Conservation (phyloP, 2,888 invertebrate species). For the Parnassius apollo region DNA sequence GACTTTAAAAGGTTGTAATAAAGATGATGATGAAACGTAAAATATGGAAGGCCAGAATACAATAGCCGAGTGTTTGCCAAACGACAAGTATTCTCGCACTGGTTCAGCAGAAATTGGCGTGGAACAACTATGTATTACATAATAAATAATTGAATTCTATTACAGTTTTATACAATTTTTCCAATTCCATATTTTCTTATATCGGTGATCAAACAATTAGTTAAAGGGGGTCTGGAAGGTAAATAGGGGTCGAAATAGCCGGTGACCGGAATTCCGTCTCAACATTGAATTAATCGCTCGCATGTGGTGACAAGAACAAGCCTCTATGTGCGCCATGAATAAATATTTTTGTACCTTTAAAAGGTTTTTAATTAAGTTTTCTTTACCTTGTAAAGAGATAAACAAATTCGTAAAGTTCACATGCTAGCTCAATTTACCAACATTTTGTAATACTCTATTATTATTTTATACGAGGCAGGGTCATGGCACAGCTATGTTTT, state of each 20-base stretch:
- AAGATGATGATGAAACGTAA: no score
- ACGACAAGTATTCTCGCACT: no score
- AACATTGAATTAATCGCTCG: conserved; percentile 34
- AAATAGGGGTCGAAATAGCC: conserved; percentile 30
- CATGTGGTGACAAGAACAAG: conserved; percentile 18
- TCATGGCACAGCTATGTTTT: no score
- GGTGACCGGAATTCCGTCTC: conserved; percentile 36
- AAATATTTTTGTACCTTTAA: conserved; percentile 17
- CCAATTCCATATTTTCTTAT: conserved; percentile 16
- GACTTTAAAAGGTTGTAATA: no score
- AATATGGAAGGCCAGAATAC: no score
- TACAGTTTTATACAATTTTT: background rate
- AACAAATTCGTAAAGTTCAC: background rate
- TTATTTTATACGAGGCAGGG: no score
- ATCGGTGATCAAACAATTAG: conserved; percentile 15
- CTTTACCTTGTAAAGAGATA: conserved; percentile 1
- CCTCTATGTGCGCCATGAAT: conserved; percentile 17
- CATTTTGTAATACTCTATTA: no score
- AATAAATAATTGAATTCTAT: no score
- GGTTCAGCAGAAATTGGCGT: no score
- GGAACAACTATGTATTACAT: no score
- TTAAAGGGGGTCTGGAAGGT: conserved; percentile 21
- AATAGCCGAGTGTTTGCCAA: no score
- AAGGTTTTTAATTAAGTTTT: conserved; percentile 11
- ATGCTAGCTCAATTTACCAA: no score